phyloP scores from a whole-genome alignment of 2,797 vertebrate genomes.

The Bufotes viridis region DNA sequence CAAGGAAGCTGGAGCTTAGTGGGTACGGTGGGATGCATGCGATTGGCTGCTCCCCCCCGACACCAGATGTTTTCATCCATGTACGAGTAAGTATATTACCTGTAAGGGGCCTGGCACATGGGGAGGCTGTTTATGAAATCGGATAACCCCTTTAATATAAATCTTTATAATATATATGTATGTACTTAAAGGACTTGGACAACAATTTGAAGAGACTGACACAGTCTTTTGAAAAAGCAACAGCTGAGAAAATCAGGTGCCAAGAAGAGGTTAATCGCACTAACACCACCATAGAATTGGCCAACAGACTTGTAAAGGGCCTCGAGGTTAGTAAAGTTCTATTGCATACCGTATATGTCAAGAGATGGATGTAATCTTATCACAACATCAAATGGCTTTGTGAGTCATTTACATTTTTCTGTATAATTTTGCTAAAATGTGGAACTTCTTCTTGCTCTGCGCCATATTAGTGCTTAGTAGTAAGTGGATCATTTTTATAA shows the following conservation, averaged over 20 bases:
- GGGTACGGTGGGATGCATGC: not conserved
- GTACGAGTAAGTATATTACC: no score
- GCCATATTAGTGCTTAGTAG: no score
- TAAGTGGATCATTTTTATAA: not conserved
- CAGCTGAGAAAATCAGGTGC: slow-evolving; percentile 80
- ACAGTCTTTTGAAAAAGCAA: slow-evolving; percentile 80
- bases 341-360: slow-evolving; percentile 13
- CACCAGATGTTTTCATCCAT: no score
- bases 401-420: no score
- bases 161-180: not conserved
- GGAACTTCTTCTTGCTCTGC: not conserved
- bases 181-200: slow-evolving; percentile 78
- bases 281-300: slow-evolving; percentile 79
- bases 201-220: slow-evolving; percentile 77
- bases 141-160: no score
- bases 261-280: slow-evolving; percentile 81
- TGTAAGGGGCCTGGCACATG: no score
- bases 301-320: slow-evolving; percentile 80
- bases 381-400: not conserved
- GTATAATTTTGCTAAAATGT: not conserved
- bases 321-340: slow-evolving; percentile 77
- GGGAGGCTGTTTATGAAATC: no score
- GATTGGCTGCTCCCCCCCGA: no score
- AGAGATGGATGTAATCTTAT: not conserved
- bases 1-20: no score